Conservation (phyloP, 2,113 vertebrate species). For the Emydura subglobosa region DNA sequence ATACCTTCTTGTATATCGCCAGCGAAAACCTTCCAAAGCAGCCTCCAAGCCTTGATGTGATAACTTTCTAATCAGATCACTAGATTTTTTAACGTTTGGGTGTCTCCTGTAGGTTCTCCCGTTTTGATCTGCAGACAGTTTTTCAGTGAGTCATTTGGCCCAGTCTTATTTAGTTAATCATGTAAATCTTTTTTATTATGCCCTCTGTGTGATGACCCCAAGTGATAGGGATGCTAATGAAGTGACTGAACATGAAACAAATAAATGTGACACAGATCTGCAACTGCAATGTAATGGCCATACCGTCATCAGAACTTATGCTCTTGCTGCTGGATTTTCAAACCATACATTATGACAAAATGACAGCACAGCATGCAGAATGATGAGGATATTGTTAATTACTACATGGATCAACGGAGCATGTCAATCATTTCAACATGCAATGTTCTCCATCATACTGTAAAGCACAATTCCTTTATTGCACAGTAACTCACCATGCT, state of each 20-base stretch:
- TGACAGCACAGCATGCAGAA: neutral
- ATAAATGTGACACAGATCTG: neutral
- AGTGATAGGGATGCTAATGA: neutral
- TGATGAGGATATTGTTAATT: constrained; percentile 39
- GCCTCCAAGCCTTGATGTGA: neutral
- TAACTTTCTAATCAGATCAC: neutral
- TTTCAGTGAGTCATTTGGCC: neutral
- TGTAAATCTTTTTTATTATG: neutral
- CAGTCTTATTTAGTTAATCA: neutral
- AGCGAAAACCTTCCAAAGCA: neutral
- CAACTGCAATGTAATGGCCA: neutral
- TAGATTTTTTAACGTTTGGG: neutral
- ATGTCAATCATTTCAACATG: constrained; percentile 41
- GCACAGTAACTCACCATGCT: constrained; percentile 3
- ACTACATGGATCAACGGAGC: constrained; percentile 33
- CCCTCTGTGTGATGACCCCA: neutral
- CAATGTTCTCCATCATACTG: constrained; percentile 24
- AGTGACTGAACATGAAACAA: constrained; percentile 15
- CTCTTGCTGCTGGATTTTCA: constrained; percentile 26
- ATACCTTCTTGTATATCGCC: neutral
- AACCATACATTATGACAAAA: neutral
- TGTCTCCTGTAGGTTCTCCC: neutral
- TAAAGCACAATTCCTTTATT: constrained; percentile 54
- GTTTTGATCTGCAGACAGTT: neutral
- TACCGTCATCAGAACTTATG: neutral